Base-by-base conservation (phyloP, 2,797 vertebrate species). In the Anguilla marmorata region DNA sequence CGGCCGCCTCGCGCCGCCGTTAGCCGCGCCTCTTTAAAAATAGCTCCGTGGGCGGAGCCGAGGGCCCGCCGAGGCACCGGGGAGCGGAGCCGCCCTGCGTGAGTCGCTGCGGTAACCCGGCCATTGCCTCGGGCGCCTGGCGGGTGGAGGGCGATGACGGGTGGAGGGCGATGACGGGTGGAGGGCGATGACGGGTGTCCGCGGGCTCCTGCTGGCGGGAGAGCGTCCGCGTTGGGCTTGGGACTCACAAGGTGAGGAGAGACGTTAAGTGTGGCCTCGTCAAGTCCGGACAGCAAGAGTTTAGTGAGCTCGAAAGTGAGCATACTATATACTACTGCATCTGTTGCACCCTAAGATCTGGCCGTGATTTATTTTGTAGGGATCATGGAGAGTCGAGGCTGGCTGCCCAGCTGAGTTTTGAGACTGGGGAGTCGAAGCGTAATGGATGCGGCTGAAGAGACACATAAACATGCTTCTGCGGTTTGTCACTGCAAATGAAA, bases 1-100 rank as follows among this genome's bases (percentile, higher is more conserved):
- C 74, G 19, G 41, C 45, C 79, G 45, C 24, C 3, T 50, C 79
- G 33, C 41, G 45, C 45, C 14, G 41, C 1, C 6, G 5, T 82
- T 82, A n/a, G 79, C 19, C 0, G 41, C 79, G 8, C 41, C 79
- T 82, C 79, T 50, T n/a, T 82, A 82, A 48, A 79, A 82, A 82
- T 82, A 82, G 79, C 19, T 48, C 41, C 37, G 79, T 21, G 37
- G 74, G 74, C 33, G 74, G 74, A 79, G 7, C 79, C 7, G 14
- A 48, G 76, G 41, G 37, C 14, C 33, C 41, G 2, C 1, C 2
- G 66, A 72, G 74, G 5, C 74, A 7, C 2, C 2, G 74, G 0
- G 5, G 33, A 2, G 14, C 9, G 37, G 33, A 79, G 12, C 37
- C 37, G 37, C 37, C 37, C 37, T 37, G 4, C 4, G 19, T 82